Percentiles rank a stretch among this genome's conserved stretches.
Evolutionary conservation across 37 sponge, comb jelly and placozoan species (phyloP).

Genomic region (Halisarca cf. caerulea): DNA sequence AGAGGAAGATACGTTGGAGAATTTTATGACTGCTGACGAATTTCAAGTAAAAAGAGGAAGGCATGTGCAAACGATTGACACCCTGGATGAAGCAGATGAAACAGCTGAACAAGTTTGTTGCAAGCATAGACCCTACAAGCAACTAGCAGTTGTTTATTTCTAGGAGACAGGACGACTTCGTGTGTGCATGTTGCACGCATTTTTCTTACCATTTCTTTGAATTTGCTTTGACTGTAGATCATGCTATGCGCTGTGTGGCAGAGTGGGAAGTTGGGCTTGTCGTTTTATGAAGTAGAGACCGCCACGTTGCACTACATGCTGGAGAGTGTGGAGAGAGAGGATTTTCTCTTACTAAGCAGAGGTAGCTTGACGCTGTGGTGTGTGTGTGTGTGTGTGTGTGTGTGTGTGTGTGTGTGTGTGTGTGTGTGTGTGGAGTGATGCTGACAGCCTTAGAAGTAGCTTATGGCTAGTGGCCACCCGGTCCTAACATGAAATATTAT

Average conservation of each 20-base stretch:
- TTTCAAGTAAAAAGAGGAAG: neutral
- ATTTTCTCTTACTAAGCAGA: slow-evolving; percentile 63
- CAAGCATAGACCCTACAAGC: too few relatives aligned
- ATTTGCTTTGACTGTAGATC: slow-evolving; percentile 20
- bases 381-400: too few relatives aligned
- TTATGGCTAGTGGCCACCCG: too few relatives aligned
- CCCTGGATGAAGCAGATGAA: slow-evolving; percentile 6
- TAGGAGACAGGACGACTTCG: too few relatives aligned
- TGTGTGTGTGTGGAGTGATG: too few relatives aligned
- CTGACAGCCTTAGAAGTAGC: too few relatives aligned
- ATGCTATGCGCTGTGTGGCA: slow-evolving; percentile 50
- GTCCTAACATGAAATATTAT: too few relatives aligned
- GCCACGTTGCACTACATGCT: slow-evolving; percentile 53
- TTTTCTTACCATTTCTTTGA: neutral
- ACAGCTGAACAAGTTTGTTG: neutral
- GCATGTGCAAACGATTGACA: neutral
- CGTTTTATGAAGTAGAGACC: slow-evolving; percentile 72
- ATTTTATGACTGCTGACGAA: neutral
- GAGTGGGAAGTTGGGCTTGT: slow-evolving; percentile 70
- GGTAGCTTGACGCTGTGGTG: slow-evolving; percentile 26
- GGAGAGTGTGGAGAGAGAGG: slow-evolving; percentile 74
- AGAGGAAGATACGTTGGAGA: neutral
- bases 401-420: too few relatives aligned
- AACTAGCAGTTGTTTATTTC: too few relatives aligned
- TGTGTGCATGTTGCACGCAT: neutral